phyloP scores from a whole-genome alignment of 2,888 invertebrate genomes.

The Melinaea menophilus region DNA sequence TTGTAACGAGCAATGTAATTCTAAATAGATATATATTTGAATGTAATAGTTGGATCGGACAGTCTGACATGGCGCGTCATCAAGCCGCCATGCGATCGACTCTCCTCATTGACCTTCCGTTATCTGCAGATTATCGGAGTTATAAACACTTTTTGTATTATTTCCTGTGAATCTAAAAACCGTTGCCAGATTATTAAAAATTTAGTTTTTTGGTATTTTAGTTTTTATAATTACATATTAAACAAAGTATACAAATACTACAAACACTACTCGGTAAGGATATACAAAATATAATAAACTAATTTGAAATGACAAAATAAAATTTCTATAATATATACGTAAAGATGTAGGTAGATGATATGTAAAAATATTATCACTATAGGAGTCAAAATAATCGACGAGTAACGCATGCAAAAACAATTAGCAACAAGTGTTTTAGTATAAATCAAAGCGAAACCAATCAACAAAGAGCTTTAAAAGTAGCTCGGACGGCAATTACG shows the following conservation, averaged over 20 bases:
- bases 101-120: constrained; percentile 75
- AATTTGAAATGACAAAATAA: too few species aligned
- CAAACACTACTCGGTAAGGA: too few species aligned
- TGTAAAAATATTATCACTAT: neutral
- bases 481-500: constrained; percentile 72
- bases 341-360: neutral
- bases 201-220: neutral
- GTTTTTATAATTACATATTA: too few species aligned
- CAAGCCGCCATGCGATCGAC: constrained; percentile 60
- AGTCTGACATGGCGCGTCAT: constrained; percentile 38
- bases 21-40: constrained; percentile 7
- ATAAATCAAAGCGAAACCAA: constrained; percentile 39
- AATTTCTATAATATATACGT: neutral
- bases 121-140: constrained; percentile 66
- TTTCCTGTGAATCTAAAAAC: constrained; percentile 23
- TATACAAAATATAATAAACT: too few species aligned
- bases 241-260: too few species aligned
- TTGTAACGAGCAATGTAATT: constrained; percentile 9
- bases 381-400: neutral
- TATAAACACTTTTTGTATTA: constrained; percentile 33
- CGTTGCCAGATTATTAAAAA: constrained; percentile 1
- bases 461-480: constrained; percentile 63
- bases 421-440: constrained; percentile 31
- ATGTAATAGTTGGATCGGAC: constrained; percentile 8
- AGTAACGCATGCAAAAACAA: constrained; percentile 25